phyloP scores from a whole-genome alignment of 2,113 vertebrate genomes.

The Muntiacus muntjak region DNA sequence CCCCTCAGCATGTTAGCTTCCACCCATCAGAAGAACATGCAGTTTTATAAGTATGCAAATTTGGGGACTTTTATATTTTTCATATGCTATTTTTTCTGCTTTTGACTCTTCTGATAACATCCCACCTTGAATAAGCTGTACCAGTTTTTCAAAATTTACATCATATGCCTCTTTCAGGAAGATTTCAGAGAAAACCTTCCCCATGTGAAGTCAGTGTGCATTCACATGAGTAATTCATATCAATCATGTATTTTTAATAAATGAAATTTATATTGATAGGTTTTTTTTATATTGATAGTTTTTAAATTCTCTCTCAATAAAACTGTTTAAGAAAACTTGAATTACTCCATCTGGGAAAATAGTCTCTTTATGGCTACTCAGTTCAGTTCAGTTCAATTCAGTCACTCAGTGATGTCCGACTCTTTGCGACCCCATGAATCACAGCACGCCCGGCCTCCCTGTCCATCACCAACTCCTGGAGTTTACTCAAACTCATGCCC shows the following conservation, averaged over 20 bases:
- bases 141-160: not conserved
- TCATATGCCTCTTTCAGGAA: not conserved
- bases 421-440: too few species aligned
- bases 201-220: not conserved
- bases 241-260: not conserved
- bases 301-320: not conserved
- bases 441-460: too few species aligned
- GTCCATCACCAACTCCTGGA: too few species aligned
- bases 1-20: too few species aligned
- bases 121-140: not conserved
- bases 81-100: not conserved
- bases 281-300: not conserved
- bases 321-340: not conserved
- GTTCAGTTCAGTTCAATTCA: too few species aligned
- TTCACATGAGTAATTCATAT: not conserved
- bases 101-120: not conserved
- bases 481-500: too few species aligned
- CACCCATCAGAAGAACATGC: not conserved
- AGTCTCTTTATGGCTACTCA: not conserved
- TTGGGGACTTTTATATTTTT: not conserved
- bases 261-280: not conserved
- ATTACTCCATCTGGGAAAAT: not conserved
- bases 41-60: not conserved
- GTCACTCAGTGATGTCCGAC: fast-evolving
- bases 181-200: not conserved